A percentile compares a stretch with the other conserved stretches of the same genome.
Conservation (phyloP, 2,113 vertebrate genomes). For the Solenodon paradoxus region DNA sequence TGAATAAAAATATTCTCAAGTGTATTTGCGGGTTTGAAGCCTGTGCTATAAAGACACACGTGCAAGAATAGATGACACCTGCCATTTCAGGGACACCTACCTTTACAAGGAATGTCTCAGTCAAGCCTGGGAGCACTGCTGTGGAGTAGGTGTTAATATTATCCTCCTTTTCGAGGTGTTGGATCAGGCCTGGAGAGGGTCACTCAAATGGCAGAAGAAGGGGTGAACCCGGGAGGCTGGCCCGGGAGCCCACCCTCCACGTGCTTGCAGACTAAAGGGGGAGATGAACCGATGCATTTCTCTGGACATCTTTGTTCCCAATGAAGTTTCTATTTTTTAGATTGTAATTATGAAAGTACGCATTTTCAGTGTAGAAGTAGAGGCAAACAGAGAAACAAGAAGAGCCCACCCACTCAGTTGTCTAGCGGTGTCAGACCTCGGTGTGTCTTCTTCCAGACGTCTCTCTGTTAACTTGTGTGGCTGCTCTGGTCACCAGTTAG, state of each 20-base stretch:
- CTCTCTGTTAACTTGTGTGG: background rate
- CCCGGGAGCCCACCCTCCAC: background rate
- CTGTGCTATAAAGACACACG: background rate
- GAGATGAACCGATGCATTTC: background rate
- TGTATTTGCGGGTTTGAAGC: background rate
- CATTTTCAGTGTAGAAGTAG: constrained; percentile 28
- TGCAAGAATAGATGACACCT: background rate
- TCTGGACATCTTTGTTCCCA: constrained; percentile 40
- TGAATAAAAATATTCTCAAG: background rate
- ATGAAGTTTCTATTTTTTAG: constrained; percentile 3
- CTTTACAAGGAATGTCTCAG: background rate
- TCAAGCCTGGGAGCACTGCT: background rate
- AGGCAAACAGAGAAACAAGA: constrained; percentile 35
- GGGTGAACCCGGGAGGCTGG: background rate
- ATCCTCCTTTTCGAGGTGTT: background rate
- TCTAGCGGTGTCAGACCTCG: constrained; percentile 37
- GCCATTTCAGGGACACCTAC: background rate
- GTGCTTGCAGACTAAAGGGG: background rate
- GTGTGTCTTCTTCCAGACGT: constrained; percentile 40
- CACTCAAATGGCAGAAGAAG: background rate
- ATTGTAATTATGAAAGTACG: constrained; percentile 40
- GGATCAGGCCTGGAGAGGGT: background rate
- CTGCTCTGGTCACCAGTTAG: background rate
- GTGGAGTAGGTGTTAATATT: background rate
- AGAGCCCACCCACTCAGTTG: constrained; percentile 27